A percentile compares a stretch with the other conserved stretches of the same genome.
phyloP scores from a whole-genome alignment of 2,113 vertebrate genomes.

The Amblyornis subalaris region DNA sequence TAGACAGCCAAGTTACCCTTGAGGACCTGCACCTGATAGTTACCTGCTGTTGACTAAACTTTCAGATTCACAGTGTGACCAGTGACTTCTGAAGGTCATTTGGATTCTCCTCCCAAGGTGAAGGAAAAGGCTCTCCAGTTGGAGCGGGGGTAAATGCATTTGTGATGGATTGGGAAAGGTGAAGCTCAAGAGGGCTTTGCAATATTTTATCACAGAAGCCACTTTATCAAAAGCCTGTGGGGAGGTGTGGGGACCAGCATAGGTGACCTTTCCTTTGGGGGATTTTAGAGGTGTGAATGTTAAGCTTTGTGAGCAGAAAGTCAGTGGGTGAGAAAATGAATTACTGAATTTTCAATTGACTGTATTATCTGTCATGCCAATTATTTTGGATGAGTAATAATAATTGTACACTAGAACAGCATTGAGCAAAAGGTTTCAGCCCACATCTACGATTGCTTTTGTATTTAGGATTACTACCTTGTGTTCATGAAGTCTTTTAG shows the following conservation, averaged over 20 bases:
- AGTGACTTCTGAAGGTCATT: background rate
- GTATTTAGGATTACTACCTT: background rate
- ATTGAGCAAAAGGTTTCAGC: background rate
- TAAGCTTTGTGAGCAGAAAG: background rate
- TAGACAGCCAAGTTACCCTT: background rate
- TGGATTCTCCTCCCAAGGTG: background rate
- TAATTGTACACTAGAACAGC: background rate
- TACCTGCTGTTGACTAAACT: background rate
- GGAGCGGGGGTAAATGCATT: background rate
- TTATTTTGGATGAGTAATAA: background rate
- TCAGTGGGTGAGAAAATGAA: background rate
- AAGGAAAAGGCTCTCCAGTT: background rate
- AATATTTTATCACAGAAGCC: background rate
- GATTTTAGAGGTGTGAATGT: background rate
- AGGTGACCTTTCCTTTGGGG: background rate
- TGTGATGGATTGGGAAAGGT: background rate
- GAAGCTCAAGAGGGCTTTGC: background rate
- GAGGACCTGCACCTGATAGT: fast-evolving
- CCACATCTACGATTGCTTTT: background rate
- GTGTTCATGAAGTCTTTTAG: background rate
- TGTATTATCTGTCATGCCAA: background rate
- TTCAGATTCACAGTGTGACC: background rate
- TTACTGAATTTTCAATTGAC: background rate
- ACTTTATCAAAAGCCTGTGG: background rate
- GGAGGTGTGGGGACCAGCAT: background rate